These are phyloP conservation scores for Solenodon paradoxus DNA, from an alignment of 2,113 vertebrate species.

Conservation along the genomic window DNA sequence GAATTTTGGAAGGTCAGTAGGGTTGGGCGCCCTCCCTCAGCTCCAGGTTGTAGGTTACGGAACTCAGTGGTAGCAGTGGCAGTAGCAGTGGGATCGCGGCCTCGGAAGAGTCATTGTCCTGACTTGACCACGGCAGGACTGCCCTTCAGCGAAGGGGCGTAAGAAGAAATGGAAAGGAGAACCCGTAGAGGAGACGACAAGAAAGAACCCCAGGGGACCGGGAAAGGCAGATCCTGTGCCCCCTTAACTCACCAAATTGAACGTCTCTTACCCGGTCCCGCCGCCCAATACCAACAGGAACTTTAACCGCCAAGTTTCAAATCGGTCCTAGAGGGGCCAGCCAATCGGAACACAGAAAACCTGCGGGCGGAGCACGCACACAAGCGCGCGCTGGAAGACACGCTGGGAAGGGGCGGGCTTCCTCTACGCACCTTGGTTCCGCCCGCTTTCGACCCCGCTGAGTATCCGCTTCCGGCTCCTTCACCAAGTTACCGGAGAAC, in stretches of 20 bases:
- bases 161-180: constrained; percentile 34
- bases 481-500: background rate
- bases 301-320: constrained; percentile 77
- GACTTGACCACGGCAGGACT: background rate
- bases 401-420: background rate
- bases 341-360: constrained; percentile 46
- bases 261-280: background rate
- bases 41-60: background rate
- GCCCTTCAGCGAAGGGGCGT: background rate
- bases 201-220: background rate
- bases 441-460: rapidly evolving
- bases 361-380: rapidly evolving
- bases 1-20: background rate
- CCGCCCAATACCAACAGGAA: background rate
- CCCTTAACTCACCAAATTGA: constrained; percentile 35
- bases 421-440: background rate
- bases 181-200: background rate
- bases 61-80: background rate
- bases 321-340: background rate
- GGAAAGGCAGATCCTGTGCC: background rate
- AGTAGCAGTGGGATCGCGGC: background rate
- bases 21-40: background rate
- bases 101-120: background rate
- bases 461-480: constrained; percentile 63
- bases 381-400: background rate